Percentiles rank a stretch among this genome's conserved stretches.
Conservation (phyloP, 2,113 vertebrate genomes). For the Excalfactoria chinensis region DNA sequence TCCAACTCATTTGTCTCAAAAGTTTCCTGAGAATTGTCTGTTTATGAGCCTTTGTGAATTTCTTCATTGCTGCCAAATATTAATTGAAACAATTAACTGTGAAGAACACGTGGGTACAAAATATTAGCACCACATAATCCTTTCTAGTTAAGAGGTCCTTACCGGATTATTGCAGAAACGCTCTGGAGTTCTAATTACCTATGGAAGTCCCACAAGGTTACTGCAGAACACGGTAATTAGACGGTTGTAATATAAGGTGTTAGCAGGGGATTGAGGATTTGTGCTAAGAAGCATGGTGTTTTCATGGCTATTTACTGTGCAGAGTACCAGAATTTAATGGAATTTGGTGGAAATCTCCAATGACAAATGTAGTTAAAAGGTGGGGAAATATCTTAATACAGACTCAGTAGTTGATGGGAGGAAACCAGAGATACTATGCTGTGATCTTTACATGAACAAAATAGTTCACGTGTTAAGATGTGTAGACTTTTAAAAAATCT, state of each 20-base stretch:
- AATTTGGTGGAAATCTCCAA: conserved; percentile 67
- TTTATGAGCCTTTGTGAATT: conserved; percentile 31
- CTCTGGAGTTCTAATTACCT: conserved; percentile 82
- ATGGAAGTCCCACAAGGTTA: conserved; percentile 77
- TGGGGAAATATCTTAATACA: background rate
- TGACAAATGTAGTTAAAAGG: conserved; percentile 19
- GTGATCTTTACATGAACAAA: background rate
- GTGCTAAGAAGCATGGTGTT: conserved; percentile 72
- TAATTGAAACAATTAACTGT: conserved; percentile 81
- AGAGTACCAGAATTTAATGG: conserved; percentile 68
- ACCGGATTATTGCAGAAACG: conserved; percentile 75
- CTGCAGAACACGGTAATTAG: conserved; percentile 79
- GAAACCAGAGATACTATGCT: background rate
- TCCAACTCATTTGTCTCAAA: background rate
- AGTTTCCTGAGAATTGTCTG: background rate
- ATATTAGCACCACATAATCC: conserved; percentile 79
- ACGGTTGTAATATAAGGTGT: conserved; percentile 73
- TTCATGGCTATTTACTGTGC: conserved; percentile 77
- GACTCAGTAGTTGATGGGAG: background rate
- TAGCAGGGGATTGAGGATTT: conserved; percentile 77
- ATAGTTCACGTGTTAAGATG: background rate
- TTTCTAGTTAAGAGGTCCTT: conserved; percentile 79
- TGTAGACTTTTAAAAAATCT: background rate
- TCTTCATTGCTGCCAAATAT: conserved; percentile 73
- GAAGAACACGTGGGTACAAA: conserved; percentile 59